Conservation (phyloP, 2,888 invertebrate species). For the Rotaria sp. region DNA sequence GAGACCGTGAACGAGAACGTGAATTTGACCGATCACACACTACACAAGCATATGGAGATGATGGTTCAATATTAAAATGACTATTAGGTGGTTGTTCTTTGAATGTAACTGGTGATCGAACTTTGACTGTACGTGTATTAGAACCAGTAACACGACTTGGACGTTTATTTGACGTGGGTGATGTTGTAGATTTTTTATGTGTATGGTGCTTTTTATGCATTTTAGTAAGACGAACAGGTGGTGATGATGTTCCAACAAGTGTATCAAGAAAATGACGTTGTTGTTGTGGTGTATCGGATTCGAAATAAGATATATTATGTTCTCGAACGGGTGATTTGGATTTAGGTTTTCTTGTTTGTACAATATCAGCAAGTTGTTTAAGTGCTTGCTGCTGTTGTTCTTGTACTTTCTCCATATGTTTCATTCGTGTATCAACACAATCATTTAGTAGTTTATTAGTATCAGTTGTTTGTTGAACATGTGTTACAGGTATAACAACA, state of each 20-base stretch:
- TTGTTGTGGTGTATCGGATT: neutral
- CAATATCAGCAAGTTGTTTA: neutral
- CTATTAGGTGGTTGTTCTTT: neutral
- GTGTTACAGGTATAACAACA: neutral
- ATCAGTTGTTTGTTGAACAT: neutral
- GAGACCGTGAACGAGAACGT: neutral
- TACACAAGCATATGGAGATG: neutral
- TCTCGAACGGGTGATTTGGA: neutral
- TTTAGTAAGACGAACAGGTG: neutral
- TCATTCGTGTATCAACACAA: conserved; percentile 17
- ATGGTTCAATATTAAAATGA: neutral
- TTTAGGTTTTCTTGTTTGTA: neutral
- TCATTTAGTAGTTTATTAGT: neutral
- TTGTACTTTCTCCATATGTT: conserved; percentile 22
- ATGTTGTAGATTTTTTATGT: neutral
- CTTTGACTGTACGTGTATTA: neutral
- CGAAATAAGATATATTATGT: too few species aligned
- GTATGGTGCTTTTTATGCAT: neutral
- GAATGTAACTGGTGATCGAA: neutral
- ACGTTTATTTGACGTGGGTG: neutral
- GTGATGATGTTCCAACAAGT: neutral
- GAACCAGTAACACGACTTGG: neutral
- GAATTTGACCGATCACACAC: conserved; percentile 24
- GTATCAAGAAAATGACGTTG: conserved; percentile 1
- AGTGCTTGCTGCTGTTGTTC: neutral